Evolutionary conservation across 1,140 invertebrate genomes (phyloP).

Genomic region (Drosophila tristis): DNA sequence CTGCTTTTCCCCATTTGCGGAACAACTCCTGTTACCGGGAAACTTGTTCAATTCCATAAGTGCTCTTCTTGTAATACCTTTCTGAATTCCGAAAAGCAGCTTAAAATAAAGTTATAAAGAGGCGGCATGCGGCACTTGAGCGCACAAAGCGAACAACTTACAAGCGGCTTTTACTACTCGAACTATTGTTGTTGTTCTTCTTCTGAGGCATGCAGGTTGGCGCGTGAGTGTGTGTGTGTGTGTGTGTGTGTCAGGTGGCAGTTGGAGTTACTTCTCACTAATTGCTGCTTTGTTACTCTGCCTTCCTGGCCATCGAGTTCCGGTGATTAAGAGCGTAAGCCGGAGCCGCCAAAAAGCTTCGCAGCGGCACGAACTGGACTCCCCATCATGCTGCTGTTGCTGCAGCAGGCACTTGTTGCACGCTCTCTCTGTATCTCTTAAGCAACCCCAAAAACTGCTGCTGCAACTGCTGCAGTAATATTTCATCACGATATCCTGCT

Average conservation of each 20-base stretch:
- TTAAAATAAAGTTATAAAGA: slow-evolving; percentile 57
- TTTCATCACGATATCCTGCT: slow-evolving; percentile 56
- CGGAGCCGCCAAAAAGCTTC: slow-evolving; percentile 11
- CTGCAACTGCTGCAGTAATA: slow-evolving; percentile 48
- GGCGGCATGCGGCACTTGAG: slow-evolving; percentile 41
- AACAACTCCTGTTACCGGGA: neutral
- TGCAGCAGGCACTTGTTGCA: slow-evolving; percentile 41
- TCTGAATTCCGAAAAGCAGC: slow-evolving; percentile 34
- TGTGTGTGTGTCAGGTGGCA: neutral
- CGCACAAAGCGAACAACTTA: slow-evolving; percentile 31
- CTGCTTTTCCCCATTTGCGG: no score
- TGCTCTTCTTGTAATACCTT: slow-evolving; percentile 34
- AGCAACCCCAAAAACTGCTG: slow-evolving; percentile 8
- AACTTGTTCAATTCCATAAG: slow-evolving; percentile 41
- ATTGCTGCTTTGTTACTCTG: slow-evolving; percentile 43
- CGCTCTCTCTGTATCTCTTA: slow-evolving; percentile 5
- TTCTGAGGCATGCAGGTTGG: neutral
- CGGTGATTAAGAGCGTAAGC: slow-evolving; percentile 54
- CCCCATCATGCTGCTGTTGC: neutral
- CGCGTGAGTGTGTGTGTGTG: neutral
- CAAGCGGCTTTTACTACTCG: slow-evolving; percentile 4
- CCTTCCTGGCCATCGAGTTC: slow-evolving; percentile 43
- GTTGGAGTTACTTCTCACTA: slow-evolving; percentile 29
- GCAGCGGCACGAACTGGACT: slow-evolving; percentile 18
- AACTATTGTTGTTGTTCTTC: slow-evolving; percentile 3